Evolutionary conservation across 2,113 vertebrate species (phyloP), one percentile per base, ranked within the genome.

Genomic region (Fukomys damarensis): DNA sequence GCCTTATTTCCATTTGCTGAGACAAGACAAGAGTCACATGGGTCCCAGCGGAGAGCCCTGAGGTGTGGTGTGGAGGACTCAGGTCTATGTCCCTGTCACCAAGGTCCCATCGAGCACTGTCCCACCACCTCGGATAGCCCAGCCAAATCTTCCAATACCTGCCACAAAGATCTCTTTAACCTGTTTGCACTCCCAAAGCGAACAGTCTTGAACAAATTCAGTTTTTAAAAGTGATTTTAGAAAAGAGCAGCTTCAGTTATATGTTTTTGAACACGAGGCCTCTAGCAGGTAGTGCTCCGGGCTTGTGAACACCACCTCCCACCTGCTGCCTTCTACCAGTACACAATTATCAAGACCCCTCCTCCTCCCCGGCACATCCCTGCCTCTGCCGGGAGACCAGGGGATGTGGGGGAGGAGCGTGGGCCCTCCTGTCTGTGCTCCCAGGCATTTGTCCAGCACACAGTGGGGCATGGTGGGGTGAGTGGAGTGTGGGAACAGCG

Each of bases 151-250:
- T 17, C 66, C 46, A 26, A 0, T 43, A 41, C 65, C 46, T 11
- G 12, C 38, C 30, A 0, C 28, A 5, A 16, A 22, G 0, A 26
- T 7, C 24, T 8, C 5, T 20, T 17, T 30, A 16, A 58, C 72
- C 46, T n/a, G 26, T 43, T 72, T 22, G 3, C 49, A 30, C 38
- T 59, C 65, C 76, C 16, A 46, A 86, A 89, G 41, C 65, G 22
- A 61, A 41, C 30, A 22, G 13, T 46, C 59, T 28, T n/a, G 68
- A 90, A 49, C 52, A 38, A 59, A 93, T 10, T 16, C 30, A 49
- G 91, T 70, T 90, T 91, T 83, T 81, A 88, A 96, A 95, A 74
- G 56, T 87, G 81, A 92, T 84, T 93, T 80, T 76, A 83, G 85
- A 38, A 41, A 89, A 81, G n/a, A 43, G n/a, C 20, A 91, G 92